These are phyloP conservation scores for Trachemys scripta DNA, from an alignment of 2,113 vertebrate genomes.

Conservation along the genomic window DNA sequence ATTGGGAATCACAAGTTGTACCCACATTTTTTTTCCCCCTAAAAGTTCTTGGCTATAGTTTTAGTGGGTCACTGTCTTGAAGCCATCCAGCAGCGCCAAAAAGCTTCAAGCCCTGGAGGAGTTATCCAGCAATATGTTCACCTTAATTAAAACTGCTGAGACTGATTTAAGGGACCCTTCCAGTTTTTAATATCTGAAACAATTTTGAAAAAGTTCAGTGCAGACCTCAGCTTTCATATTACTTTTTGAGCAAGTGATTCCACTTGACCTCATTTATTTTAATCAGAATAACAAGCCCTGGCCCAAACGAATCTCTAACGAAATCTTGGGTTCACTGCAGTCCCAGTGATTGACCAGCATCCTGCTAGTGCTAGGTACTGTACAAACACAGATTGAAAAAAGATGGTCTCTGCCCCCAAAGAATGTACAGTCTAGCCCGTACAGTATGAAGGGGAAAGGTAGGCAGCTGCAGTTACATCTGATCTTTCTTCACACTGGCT, in stretches of 20 bases:
- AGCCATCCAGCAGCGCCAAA: not conserved
- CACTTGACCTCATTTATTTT: not conserved
- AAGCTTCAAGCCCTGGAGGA: not conserved
- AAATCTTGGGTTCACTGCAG: not conserved
- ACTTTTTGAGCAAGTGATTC: not conserved
- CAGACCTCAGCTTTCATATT: not conserved
- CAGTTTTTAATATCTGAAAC: not conserved
- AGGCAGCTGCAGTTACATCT: not conserved
- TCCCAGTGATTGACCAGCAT: not conserved
- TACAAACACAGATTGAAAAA: not conserved
- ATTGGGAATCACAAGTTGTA: not conserved
- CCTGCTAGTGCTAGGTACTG: not conserved
- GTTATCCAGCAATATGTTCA: not conserved
- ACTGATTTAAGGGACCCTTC: not conserved
- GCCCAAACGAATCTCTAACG: not conserved
- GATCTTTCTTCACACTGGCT: not conserved
- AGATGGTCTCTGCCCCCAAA: not conserved
- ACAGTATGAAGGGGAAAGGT: not conserved
- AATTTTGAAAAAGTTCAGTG: not conserved
- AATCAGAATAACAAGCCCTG: not conserved
- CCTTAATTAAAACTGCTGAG: not conserved
- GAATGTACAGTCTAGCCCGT: not conserved
- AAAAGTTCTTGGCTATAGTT: not conserved
- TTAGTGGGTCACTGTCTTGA: not conserved
- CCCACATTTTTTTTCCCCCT: rapidly evolving